Evolutionary conservation across 2,888 invertebrate species (phyloP).

Genomic region (Chrysolina haemoptera): DNA sequence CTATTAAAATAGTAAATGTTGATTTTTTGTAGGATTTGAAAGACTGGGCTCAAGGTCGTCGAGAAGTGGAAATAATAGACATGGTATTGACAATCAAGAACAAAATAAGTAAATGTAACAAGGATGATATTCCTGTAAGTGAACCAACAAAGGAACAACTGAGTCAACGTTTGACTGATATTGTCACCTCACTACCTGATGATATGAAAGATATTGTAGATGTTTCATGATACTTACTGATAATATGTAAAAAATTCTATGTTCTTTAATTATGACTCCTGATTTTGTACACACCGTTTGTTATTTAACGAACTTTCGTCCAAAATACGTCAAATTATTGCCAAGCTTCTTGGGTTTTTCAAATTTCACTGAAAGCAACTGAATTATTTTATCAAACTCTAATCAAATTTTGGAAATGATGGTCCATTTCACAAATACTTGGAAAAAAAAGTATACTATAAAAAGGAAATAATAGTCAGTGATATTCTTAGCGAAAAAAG

Average conservation of each 20-base stretch:
- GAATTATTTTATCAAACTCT: too few species aligned
- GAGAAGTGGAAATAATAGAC: slow-evolving; percentile 98
- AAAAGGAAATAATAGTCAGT: too few species aligned
- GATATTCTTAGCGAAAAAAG: too few species aligned
- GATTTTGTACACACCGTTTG: neutral
- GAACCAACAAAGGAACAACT: slow-evolving; percentile 78
- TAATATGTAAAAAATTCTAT: slow-evolving; percentile 24
- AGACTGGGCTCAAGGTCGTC: slow-evolving; percentile 91
- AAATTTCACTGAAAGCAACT: neutral
- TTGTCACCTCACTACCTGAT: slow-evolving; percentile 87
- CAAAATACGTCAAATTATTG: slow-evolving; percentile 32
- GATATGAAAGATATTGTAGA: slow-evolving; percentile 88
- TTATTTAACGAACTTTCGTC: slow-evolving; percentile 3
- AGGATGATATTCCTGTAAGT: slow-evolving; percentile 71
- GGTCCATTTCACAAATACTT: too few species aligned
- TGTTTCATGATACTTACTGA: slow-evolving; percentile 68
- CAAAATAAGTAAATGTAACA: slow-evolving; percentile 80
- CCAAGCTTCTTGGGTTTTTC: neutral
- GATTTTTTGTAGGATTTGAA: slow-evolving; percentile 81
- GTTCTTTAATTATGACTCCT: slow-evolving; percentile 1
- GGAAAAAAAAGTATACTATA: too few species aligned
- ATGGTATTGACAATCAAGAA: slow-evolving; percentile 94
- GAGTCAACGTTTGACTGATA: slow-evolving; percentile 81
- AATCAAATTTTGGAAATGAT: too few species aligned
- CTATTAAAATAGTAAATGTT: too few species aligned